Evolutionary conservation across 2,797 vertebrate species (phyloP).

Genomic region (Danio tinwini): DNA sequence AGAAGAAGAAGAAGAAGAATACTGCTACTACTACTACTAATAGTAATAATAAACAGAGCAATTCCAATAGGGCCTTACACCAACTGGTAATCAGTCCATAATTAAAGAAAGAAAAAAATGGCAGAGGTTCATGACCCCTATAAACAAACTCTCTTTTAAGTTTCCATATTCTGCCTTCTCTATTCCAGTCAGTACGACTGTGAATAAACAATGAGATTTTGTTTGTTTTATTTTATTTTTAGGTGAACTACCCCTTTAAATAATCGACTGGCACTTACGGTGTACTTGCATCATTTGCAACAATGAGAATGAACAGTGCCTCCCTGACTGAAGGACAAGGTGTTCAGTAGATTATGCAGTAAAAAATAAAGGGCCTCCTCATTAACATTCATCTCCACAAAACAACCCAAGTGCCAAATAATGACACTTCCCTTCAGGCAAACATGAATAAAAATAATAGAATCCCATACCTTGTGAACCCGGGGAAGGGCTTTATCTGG

Average conservation of each 20-base stretch:
- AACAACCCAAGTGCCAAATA: conserved; percentile 39
- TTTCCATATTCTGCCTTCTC: not conserved
- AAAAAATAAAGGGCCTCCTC: conserved; percentile 25
- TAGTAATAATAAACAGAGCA: no score
- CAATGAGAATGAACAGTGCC: conserved; percentile 41
- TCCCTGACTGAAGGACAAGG: conserved; percentile 43
- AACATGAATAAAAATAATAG: conserved; percentile 44
- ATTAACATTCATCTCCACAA: conserved; percentile 37
- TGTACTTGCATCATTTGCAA: conserved; percentile 40
- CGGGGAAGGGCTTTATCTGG: conserved; percentile 49
- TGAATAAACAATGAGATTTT: not conserved
- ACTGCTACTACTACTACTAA: no score
- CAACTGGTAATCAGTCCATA: no score
- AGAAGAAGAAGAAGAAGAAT: no score
- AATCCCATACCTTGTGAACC: conserved; percentile 23
- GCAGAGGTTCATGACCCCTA: no score
- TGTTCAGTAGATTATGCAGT: conserved; percentile 35
- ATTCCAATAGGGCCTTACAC: no score
- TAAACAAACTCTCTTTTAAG: no score
- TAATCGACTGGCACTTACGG: conserved; percentile 32
- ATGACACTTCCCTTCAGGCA: conserved; percentile 52
- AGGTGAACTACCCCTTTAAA: not conserved
- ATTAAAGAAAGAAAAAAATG: no score
- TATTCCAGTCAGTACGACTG: not conserved
- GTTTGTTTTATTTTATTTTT: not conserved